Percentiles rank a stretch among this genome's conserved stretches.
These are phyloP conservation scores for Oncopodura yosiiana DNA, from an alignment of 1,140 invertebrate genomes.

Conservation along the genomic window DNA sequence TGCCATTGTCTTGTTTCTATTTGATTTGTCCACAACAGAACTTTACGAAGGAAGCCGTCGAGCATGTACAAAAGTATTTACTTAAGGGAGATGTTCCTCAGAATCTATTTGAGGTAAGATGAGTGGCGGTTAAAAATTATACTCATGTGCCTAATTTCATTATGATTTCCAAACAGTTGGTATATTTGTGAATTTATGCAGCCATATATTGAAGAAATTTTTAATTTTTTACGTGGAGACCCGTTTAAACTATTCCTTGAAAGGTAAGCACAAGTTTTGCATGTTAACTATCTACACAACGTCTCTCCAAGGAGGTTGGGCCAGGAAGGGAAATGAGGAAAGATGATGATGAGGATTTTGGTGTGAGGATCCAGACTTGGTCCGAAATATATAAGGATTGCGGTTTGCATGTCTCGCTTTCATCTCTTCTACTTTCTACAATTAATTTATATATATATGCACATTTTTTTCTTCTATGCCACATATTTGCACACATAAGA, in stretches of 20 bases:
- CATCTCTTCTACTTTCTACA: background rate
- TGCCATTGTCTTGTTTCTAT: background rate
- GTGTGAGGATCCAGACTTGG: too few species aligned
- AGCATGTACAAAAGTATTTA: conserved; percentile 93
- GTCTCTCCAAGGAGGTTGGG: too few species aligned
- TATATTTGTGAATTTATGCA: conserved; percentile 47
- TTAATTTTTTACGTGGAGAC: conserved; percentile 87
- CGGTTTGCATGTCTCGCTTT: too few species aligned
- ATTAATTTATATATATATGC: background rate
- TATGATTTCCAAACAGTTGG: conserved; percentile 6
- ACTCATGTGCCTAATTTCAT: conserved; percentile 13
- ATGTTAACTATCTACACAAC: conserved; percentile 12
- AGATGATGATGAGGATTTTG: too few species aligned
- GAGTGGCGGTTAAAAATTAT: conserved; percentile 1
- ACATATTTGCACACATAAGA: too few species aligned
- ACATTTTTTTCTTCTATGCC: too few species aligned
- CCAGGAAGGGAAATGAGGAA: too few species aligned
- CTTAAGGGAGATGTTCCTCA: conserved; percentile 93
- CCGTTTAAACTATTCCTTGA: conserved; percentile 96
- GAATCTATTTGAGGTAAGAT: conserved; percentile 93
- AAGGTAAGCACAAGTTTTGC: conserved; percentile 56
- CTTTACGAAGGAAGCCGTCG: conserved; percentile 91
- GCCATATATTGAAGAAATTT: conserved; percentile 99
- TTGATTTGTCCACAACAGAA: conserved; percentile 69
- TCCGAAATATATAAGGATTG: too few species aligned